Evolutionary conservation across 2,888 invertebrate genomes (phyloP).

Genomic region (Dusona sp.): DNA sequence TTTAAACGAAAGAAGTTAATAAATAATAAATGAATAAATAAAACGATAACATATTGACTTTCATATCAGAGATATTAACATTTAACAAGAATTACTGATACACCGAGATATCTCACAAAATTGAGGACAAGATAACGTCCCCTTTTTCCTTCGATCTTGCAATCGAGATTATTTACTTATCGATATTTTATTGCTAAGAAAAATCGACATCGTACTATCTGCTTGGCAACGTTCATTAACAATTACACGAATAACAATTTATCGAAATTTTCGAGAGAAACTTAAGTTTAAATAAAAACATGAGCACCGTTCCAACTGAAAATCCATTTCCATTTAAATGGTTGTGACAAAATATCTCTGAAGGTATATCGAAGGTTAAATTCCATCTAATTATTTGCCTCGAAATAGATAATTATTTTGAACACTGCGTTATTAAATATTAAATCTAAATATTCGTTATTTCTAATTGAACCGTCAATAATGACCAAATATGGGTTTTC

Average conservation of each 20-base stretch:
- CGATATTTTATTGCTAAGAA: constrained; percentile 18
- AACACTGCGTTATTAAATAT: background rate
- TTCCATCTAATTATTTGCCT: background rate
- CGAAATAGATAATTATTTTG: background rate
- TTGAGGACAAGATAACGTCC: constrained; percentile 13
- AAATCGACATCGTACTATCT: constrained; percentile 47
- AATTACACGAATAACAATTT: constrained; percentile 48
- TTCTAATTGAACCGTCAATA: background rate
- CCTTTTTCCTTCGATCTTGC: background rate
- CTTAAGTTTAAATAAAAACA: background rate
- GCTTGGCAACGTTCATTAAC: constrained; percentile 65
- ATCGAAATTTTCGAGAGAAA: constrained; percentile 33
- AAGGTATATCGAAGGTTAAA: background rate
- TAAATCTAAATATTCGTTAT: background rate
- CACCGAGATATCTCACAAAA: constrained; percentile 41
- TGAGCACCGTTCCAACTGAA: constrained; percentile 11
- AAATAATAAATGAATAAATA: constrained; percentile 21
- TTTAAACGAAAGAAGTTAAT: background rate
- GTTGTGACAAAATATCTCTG: background rate
- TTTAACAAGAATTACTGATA: constrained; percentile 60
- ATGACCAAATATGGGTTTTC: background rate
- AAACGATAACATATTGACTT: constrained; percentile 37
- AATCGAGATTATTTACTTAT: background rate
- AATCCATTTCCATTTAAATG: background rate
- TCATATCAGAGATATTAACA: constrained; percentile 55